A percentile compares a stretch with the other conserved stretches of the same genome.
Conservation (phyloP, 2,888 invertebrate genomes). For the Nysson spinosus region DNA sequence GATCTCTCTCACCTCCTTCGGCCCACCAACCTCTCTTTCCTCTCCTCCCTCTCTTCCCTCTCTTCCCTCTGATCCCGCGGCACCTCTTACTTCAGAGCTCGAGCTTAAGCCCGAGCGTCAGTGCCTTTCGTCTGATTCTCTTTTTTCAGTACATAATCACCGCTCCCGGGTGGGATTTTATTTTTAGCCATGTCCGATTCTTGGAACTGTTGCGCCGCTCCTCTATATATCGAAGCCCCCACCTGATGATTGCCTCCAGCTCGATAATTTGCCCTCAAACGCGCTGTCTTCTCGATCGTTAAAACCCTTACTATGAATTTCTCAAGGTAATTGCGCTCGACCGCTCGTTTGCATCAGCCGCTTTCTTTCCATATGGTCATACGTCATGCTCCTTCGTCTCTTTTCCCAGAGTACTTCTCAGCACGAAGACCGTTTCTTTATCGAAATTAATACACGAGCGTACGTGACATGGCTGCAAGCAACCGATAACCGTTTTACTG, state of each 20-base stretch:
- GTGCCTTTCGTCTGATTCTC: slow-evolving; percentile 60
- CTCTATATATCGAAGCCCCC: slow-evolving; percentile 57
- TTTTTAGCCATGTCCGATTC: slow-evolving; percentile 74
- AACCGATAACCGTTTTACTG: too few species aligned
- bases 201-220: slow-evolving; percentile 66
- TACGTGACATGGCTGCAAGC: too few species aligned
- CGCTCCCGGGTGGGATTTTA: slow-evolving; percentile 76
- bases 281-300: slow-evolving; percentile 65
- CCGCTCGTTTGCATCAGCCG: not conserved
- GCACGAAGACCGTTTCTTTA: too few species aligned
- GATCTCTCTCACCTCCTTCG: slow-evolving; percentile 22
- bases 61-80: slow-evolving; percentile 27
- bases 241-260: slow-evolving; percentile 69
- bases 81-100: too few species aligned
- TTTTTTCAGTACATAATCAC: slow-evolving; percentile 73
- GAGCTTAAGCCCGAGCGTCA: slow-evolving; percentile 49
- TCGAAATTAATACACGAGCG: too few species aligned
- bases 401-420: too few species aligned
- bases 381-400: too few species aligned
- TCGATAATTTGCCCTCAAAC: slow-evolving; percentile 72
- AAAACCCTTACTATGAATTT: slow-evolving; percentile 50
- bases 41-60: not conserved
- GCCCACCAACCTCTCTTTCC: slow-evolving; percentile 3
- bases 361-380: not conserved
- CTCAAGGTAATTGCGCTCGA: slow-evolving; percentile 12